Base-by-base conservation (phyloP, 2,797 vertebrate species). In the Arrhamphus sclerolepis region DNA sequence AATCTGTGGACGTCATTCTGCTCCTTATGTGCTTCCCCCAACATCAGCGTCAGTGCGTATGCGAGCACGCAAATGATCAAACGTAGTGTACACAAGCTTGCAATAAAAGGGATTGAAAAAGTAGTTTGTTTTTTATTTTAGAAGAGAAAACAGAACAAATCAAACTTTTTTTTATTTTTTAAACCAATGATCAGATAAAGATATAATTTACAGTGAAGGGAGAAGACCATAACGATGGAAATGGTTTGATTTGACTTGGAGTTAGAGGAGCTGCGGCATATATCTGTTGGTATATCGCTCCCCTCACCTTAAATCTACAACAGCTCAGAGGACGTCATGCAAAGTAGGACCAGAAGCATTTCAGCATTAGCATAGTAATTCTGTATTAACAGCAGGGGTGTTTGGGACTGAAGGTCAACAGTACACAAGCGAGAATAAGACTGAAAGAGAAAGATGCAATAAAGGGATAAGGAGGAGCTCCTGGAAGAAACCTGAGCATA, bases 281-380 rank as follows among this genome's bases (percentile, higher is more conserved):
- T n/a, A n/a, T n/a, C n/a, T n/a, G n/a, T n/a, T n/a, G n/a, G n/a
- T n/a, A n/a, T n/a, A 47, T 18, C 28, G 39, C 46, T 17, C 68
- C 58, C 66, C 22, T 69, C 39, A 62, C 66, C 67, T 66, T 66
- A 62, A 74, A 63, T 70, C 72, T 62, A 62, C 46, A 47, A 49
- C 55, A 56, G 38, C 59, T 5, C 59, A 78, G 48, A 81, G 63
- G 68, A 71, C 72, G 43, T 62, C 74, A 78, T 77, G 78, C 68
- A 76, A 62, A 77, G 74, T 68, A 51, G 77, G 72, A 80, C 72
- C 75, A 78, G 61, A 77, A 55, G 78, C 73, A 63, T 56, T 55
- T 76, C 55, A 34, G 80, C 66, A 82, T 87, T 81, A 83, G 77
- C 79, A 82, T 77, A 79, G 72, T 78, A 86, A 83, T 82, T 75